Conservation (phyloP, 2,797 vertebrate genomes). For the Hapalemur alaotrensis region DNA sequence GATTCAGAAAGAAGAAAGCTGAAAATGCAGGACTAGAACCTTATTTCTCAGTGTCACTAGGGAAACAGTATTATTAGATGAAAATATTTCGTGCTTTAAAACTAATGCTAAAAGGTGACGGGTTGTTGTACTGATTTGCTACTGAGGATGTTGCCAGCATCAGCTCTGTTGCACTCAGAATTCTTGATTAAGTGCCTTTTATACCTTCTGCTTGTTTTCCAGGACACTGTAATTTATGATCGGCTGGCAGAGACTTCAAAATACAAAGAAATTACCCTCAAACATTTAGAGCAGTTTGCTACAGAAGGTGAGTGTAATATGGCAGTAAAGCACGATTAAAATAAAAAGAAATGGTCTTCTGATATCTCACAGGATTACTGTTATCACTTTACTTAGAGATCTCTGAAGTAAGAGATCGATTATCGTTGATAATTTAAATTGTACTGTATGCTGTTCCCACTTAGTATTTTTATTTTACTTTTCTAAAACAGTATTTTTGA, state of each 20-base stretch:
- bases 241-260: conserved; percentile 96
- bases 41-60: neutral
- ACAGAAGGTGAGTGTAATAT: conserved; percentile 92
- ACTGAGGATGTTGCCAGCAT: neutral
- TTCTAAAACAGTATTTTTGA: neutral
- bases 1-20: neutral
- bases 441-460: neutral
- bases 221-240: conserved; percentile 99
- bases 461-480: neutral
- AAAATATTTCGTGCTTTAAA: neutral
- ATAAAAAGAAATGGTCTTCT: neutral
- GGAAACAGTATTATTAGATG: neutral
- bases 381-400: conserved; percentile 5
- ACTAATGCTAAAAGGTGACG: neutral
- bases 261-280: conserved; percentile 98
- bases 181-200: neutral
- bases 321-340: neutral
- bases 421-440: neutral
- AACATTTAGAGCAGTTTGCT: conserved; percentile 99
- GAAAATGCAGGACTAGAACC: neutral
- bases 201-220: conserved; percentile 77
- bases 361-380: neutral
- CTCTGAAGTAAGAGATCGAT: neutral
- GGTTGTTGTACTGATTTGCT: neutral
- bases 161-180: neutral